A percentile compares a stretch with the other conserved stretches of the same genome.
These are phyloP conservation scores for Eupithecia exiguata DNA, from an alignment of 2,888 invertebrate species.

Conservation along the genomic window DNA sequence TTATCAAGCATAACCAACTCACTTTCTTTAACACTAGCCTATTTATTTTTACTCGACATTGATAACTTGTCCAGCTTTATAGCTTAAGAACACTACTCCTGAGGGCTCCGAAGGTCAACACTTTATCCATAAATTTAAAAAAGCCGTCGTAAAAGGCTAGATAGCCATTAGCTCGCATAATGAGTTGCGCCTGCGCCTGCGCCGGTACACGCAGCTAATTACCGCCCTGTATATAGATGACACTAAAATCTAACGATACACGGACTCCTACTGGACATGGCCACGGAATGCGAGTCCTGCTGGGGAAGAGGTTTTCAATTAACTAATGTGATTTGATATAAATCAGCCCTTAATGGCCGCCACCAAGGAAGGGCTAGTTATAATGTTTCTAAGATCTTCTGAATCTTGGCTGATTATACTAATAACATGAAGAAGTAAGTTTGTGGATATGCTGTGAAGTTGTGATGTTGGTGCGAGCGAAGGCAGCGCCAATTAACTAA, in stretches of 20 bases:
- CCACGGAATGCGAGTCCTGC: neutral
- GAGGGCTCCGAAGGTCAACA: neutral
- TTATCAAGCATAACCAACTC: no score
- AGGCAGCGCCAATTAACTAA: no score
- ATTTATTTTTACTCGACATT: neutral
- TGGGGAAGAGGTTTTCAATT: neutral
- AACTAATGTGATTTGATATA: neutral
- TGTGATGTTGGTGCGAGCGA: no score
- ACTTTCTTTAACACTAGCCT: neutral
- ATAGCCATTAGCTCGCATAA: constrained; percentile 41
- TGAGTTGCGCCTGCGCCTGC: constrained; percentile 24
- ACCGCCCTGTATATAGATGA: neutral
- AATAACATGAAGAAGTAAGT: no score
- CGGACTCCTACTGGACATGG: neutral
- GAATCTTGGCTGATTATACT: neutral
- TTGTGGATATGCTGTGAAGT: no score
- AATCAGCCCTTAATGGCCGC: neutral
- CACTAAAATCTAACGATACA: constrained; percentile 13
- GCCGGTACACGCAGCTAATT: constrained; percentile 43
- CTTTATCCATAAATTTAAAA: neutral
- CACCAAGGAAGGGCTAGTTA: neutral
- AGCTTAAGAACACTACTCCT: neutral
- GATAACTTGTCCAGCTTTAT: neutral
- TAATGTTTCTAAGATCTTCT: neutral
- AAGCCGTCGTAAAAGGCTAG: constrained; percentile 19